phyloP scores from a whole-genome alignment of 1,140 invertebrate genomes.

The Nebria ingens region DNA sequence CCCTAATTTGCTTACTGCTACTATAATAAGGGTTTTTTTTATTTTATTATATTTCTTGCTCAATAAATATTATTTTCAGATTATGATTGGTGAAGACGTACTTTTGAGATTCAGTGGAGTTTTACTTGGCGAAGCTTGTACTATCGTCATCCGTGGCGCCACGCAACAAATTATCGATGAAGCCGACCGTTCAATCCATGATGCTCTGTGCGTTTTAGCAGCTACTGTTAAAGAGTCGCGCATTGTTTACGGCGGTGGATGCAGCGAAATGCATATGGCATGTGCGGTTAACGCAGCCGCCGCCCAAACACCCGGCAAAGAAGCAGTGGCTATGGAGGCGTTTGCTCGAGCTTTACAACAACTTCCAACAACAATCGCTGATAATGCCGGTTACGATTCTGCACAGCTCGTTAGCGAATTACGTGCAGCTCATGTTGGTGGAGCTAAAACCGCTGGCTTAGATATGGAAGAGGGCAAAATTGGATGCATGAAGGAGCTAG shows the following conservation, averaged over 20 bases:
- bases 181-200: conserved; percentile 95
- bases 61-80: conserved; percentile 40
- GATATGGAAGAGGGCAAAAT: conserved; percentile 82
- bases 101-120: conserved; percentile 93
- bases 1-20: too few species aligned
- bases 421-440: conserved; percentile 77
- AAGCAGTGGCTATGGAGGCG: conserved; percentile 93
- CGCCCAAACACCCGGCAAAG: conserved; percentile 88
- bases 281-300: conserved; percentile 78
- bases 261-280: conserved; percentile 95
- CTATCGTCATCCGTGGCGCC: conserved; percentile 93
- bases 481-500: conserved; percentile 78
- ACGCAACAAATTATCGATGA: conserved; percentile 99
- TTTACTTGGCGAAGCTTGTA: conserved; percentile 90
- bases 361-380: conserved; percentile 91
- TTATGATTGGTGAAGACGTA: conserved; percentile 97
- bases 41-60: conserved; percentile 6
- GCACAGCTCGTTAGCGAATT: conserved; percentile 87
- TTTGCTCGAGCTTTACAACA: conserved; percentile 81
- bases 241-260: conserved; percentile 84
- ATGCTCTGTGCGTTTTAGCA: conserved; percentile 93
- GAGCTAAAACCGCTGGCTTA: conserved; percentile 70
- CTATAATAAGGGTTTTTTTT: neutral
- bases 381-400: conserved; percentile 98
- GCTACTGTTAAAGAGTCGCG: conserved; percentile 90